Evolutionary conservation across 2,797 vertebrate genomes (phyloP).

Genomic region (Semaprochilodus insignis): DNA sequence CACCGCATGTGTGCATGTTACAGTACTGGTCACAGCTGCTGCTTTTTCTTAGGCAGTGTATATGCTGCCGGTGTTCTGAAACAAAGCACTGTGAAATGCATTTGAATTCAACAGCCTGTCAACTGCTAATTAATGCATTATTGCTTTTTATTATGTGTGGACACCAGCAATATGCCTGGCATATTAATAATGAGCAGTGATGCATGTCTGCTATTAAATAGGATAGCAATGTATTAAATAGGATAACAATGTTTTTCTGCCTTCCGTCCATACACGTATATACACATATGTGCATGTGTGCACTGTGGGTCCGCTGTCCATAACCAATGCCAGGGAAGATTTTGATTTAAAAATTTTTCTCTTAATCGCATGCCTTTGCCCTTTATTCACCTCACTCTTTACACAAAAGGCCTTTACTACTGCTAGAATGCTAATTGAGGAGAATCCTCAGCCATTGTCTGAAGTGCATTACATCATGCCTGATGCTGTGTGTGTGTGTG

Average conservation of each 20-base stretch:
- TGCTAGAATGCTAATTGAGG: conserved; percentile 77
- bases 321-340: not conserved
- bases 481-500: conserved; percentile 45
- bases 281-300: not conserved
- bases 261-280: not conserved
- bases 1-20: not conserved
- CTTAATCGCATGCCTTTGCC: not conserved
- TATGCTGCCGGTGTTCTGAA: not conserved
- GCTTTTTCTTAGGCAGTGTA: not conserved
- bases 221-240: not conserved
- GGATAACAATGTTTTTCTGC: not conserved
- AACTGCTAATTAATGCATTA: not conserved
- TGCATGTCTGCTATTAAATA: not conserved
- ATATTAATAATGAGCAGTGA: not conserved
- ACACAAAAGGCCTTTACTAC: conserved; percentile 59
- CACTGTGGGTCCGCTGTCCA: not conserved
- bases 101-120: not conserved
- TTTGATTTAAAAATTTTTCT: not conserved
- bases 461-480: conserved; percentile 92
- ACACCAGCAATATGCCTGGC: not conserved
- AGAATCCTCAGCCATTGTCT: conserved; percentile 95
- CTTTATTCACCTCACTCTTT: conserved; percentile 45
- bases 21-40: not conserved
- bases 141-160: not conserved
- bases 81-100: not conserved